Base-by-base conservation (phyloP, 2,113 vertebrate genomes). In the Holacanthus passer region DNA sequence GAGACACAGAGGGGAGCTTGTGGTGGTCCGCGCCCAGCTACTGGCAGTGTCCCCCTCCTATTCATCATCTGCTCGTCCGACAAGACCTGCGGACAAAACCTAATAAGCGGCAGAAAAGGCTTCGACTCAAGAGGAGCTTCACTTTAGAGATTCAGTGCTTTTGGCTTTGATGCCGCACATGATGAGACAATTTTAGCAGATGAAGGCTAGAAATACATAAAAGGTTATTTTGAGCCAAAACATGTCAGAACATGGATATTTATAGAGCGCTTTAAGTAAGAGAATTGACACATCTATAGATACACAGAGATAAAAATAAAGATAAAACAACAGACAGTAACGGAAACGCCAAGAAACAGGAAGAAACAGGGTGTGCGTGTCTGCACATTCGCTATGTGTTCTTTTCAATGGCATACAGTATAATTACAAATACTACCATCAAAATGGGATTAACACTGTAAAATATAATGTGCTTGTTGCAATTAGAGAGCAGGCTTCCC, bases 21-120 rank as follows among this genome's bases (percentile, higher is more conserved):
- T 76, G 86, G 80, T 91, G 87, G 88, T 88, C 77, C 62, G 64
- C 1, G 19, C 79, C 84, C 78, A n/a, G 53, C 66, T 62, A 85
- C 76, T 77, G 60, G 10, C 41, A 58, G 66, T 79, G 91, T 50
- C 39, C 81, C 74, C 29, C 13, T 70, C 71, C 91, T 81, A 87
- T 89, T 94, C 90, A 94, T 82, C 82, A 73, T 84, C 60, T 73
- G 86, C 81, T 84, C 14, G 8, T 87, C 82, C 31, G 39, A 88
- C 43, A 45, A 83, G 87, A 81, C 79, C 74, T 63, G 58, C 64
- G 59, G 84, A 90, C 88, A 83, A 90, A 89, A 81, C 73, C 70
- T 77, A 74, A 85, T 73, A 87, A 87, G 76, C 37, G 53, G 58
- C n/a, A 81, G 73, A 88, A 81, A 84, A 82, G 77, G 50, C 73